Evolutionary conservation across 2,888 invertebrate genomes (phyloP).

Genomic region (Pyrrhia umbra): DNA sequence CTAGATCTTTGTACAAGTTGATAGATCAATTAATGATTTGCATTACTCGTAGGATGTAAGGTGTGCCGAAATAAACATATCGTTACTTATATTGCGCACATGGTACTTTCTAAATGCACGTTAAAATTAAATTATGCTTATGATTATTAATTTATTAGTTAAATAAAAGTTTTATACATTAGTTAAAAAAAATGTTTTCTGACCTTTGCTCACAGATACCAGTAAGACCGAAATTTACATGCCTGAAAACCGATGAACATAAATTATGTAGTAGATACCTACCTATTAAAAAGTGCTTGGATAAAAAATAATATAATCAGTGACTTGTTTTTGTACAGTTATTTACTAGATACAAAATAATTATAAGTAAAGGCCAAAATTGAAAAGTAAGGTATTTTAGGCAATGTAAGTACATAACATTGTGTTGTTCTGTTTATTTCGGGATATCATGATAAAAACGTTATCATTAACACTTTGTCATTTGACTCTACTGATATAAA

Average conservation of each 20-base stretch:
- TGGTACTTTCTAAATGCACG: slow-evolving; percentile 3
- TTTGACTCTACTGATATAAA: slow-evolving; percentile 24
- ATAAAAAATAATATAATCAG: slow-evolving; percentile 6
- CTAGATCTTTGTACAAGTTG: slow-evolving; percentile 81
- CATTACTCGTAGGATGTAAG: slow-evolving; percentile 63
- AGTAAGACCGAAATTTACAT: not conserved
- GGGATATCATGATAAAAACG: slow-evolving; percentile 21
- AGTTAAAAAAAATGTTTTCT: not conserved
- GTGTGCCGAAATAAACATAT: slow-evolving; percentile 71
- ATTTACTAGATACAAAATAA: not conserved
- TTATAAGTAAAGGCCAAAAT: slow-evolving; percentile 1
- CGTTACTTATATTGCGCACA: slow-evolving; percentile 67
- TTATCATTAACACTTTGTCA: slow-evolving; percentile 17
- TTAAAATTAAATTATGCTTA: slow-evolving; percentile 12
- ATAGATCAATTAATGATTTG: slow-evolving; percentile 78
- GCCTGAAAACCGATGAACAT: slow-evolving; percentile 13
- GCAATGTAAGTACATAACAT: slow-evolving; percentile 30
- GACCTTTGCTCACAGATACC: slow-evolving; percentile 16
- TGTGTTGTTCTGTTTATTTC: slow-evolving; percentile 38
- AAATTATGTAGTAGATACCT: too few species aligned
- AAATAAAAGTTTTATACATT: slow-evolving; percentile 29
- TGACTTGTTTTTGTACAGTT: not conserved
- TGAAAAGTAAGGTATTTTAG: slow-evolving; percentile 10
- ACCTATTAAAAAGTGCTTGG: slow-evolving; percentile 3
- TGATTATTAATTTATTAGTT: slow-evolving; percentile 21